Conservation (phyloP, 2,113 vertebrate genomes). For the Platycercus adscitus region DNA sequence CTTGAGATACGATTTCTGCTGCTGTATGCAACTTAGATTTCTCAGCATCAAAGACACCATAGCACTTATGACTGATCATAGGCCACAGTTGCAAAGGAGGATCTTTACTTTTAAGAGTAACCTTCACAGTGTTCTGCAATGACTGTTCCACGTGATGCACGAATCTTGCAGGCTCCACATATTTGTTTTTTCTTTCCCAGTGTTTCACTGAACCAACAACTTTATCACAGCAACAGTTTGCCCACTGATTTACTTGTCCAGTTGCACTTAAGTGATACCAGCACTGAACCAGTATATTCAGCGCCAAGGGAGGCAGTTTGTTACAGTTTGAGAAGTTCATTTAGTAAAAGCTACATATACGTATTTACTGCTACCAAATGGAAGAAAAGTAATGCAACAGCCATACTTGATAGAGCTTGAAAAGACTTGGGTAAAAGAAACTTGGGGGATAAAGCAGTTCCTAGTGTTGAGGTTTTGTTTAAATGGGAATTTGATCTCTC, state of each 20-base stretch:
- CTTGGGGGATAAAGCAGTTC: not conserved
- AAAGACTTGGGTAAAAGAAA: not conserved
- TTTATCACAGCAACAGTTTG: not conserved
- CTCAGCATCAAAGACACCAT: not conserved
- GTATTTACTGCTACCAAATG: not conserved
- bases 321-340: not conserved
- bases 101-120: not conserved
- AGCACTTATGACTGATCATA: not conserved
- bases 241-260: not conserved
- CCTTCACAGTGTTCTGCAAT: not conserved
- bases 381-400: not conserved
- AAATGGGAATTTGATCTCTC: not conserved
- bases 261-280: not conserved
- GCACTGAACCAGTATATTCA: not conserved
- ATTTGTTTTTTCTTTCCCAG: not conserved
- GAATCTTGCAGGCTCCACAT: not conserved
- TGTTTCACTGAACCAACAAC: not conserved
- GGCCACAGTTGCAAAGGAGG: not conserved
- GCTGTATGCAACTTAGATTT: not conserved
- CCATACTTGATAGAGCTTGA: not conserved
- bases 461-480: not conserved
- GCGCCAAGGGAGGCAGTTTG: not conserved
- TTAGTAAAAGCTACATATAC: not conserved
- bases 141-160: accelerated
- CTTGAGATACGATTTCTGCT: not conserved